phyloP scores from a whole-genome alignment of 2,113 vertebrate genomes.

The Pycnonotus jocosus region DNA sequence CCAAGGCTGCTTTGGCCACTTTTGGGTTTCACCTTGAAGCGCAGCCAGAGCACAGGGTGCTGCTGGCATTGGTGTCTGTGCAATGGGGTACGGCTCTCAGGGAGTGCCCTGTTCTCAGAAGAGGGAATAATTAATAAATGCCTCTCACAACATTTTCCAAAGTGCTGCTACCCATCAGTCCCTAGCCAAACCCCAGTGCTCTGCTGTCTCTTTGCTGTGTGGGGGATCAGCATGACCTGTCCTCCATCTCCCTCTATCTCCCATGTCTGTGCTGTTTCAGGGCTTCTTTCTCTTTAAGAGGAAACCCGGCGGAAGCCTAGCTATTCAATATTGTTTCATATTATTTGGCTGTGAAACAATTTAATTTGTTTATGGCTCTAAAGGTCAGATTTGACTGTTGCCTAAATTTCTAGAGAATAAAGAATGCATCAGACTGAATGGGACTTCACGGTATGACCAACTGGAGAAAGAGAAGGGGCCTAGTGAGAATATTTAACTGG shows the following conservation, averaged over 20 bases:
- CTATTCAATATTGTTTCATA: conserved; percentile 51
- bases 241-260: background rate
- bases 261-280: background rate
- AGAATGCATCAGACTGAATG: conserved; percentile 27
- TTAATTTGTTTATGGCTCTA: conserved; percentile 54
- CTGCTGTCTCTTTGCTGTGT: fast-evolving
- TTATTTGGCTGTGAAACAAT: conserved; percentile 49
- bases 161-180: background rate
- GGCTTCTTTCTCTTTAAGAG: conserved; percentile 55
- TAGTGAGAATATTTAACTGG: conserved; percentile 48
- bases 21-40: conserved; percentile 44
- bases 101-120: conserved; percentile 3
- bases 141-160: background rate
- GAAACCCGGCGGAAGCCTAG: background rate
- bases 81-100: background rate
- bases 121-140: background rate
- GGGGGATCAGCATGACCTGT: fast-evolving
- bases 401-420: conserved; percentile 48
- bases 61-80: background rate
- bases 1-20: background rate
- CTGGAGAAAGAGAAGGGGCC: background rate
- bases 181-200: background rate
- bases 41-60: background rate
- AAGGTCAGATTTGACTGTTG: conserved; percentile 50
- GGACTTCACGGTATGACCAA: background rate